Evolutionary conservation across 2,888 invertebrate genomes (phyloP).

Genomic region (Cremastinae sp.): DNA sequence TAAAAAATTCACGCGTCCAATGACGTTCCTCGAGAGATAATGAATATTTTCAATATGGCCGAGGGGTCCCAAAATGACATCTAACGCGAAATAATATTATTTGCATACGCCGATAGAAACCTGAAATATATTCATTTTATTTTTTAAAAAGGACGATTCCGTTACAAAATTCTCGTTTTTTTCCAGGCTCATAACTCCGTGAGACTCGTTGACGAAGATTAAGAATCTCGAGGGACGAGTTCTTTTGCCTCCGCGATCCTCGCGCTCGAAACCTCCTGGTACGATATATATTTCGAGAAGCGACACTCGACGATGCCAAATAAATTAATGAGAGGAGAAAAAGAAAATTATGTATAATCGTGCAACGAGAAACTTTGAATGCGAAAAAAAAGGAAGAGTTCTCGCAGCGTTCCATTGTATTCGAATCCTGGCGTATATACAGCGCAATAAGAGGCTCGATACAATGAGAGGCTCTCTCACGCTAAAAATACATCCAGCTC

Average conservation of each 20-base stretch:
- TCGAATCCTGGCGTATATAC: slow-evolving; percentile 8
- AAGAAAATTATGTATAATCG: slow-evolving; percentile 25
- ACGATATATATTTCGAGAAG: background rate
- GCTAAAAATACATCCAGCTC: slow-evolving; percentile 43
- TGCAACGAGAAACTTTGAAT: slow-evolving; percentile 21
- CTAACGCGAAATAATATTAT: too few species aligned
- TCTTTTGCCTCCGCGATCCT: background rate
- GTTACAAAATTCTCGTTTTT: too few species aligned
- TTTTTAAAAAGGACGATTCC: too few species aligned
- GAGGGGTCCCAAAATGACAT: too few species aligned
- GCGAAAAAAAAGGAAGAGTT: background rate
- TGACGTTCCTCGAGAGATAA: too few species aligned
- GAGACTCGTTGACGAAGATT: too few species aligned
- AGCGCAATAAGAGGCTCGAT: slow-evolving; percentile 5
- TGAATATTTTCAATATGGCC: too few species aligned
- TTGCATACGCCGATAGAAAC: too few species aligned
- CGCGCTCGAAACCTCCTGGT: background rate
- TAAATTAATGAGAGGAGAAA: slow-evolving; percentile 9
- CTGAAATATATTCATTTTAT: too few species aligned
- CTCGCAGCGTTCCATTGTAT: slow-evolving; percentile 29
- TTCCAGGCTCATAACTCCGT: too few species aligned
- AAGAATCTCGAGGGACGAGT: too few species aligned
- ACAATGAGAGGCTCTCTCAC: slow-evolving; percentile 38
- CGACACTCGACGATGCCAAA: background rate
- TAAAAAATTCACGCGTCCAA: too few species aligned